Base-by-base conservation (phyloP, 2,113 vertebrate genomes). In the Rhinolophus sinicus region DNA sequence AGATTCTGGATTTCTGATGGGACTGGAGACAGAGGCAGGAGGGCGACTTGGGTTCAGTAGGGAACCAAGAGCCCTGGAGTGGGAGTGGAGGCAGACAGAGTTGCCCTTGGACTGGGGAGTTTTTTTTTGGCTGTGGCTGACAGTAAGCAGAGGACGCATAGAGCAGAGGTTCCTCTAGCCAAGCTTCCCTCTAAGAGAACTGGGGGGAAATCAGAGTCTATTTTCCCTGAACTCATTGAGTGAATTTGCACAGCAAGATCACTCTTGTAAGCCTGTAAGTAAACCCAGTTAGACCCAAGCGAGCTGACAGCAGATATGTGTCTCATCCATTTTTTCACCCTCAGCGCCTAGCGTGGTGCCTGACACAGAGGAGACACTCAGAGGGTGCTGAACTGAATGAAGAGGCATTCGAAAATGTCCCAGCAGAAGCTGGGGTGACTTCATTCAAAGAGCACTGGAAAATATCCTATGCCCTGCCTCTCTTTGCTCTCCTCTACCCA, bases 241-340 rank as follows among this genome's bases (percentile, higher is more conserved):
- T 38, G 58, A 72, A 72, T 26, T 87, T 50, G 19, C 52, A 28
- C 13, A 80, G 35, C 8, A 75, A 75, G 21, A 40, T 72, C 33
- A 70, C 8, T 21, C 19, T 30, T 81, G 35, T n/a, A 77, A 56
- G 16, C 14, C 56, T n/a, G 65, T 12, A 50, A 13, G 28, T 30
- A 58, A 16, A 67, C 24, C 44, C 44, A 26, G 26, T 4, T 8
- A 60, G 80, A n/a, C 28, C 28, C 18, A 12, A 22, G 65, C 24
- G 60, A 1, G 1, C 33, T 11, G 19, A 64, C 35, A 60, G 30
- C 0, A 19, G 28, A 3, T 0, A 3, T 54, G 8, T 21, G 1
- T 60, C 40, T 67, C 7, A 10, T 7, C 8, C 13, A 18, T 6
- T 40, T 72, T 69, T 76, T 76, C 5, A 19, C 38, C 44, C 13